phyloP scores from a whole-genome alignment of 2,888 invertebrate genomes.

The Luffia ferchaultella region DNA sequence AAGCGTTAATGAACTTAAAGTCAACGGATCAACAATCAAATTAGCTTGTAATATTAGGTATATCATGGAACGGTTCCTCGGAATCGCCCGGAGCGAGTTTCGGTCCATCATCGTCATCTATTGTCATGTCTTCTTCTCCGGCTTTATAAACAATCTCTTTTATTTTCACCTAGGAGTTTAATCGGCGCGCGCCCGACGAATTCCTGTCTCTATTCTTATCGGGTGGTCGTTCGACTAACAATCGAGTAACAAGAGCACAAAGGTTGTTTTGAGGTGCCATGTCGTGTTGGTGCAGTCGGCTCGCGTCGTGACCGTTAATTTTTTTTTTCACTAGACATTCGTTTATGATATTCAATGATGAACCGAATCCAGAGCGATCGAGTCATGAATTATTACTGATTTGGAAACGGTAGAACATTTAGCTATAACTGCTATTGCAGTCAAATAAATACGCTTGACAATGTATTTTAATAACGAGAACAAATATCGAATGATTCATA shows the following conservation, averaged over 20 bases:
- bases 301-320: background rate
- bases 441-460: background rate
- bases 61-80: constrained; percentile 20
- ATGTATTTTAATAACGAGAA: background rate
- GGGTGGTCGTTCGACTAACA: constrained; percentile 57
- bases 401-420: background rate
- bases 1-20: constrained; percentile 54
- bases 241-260: constrained; percentile 56
- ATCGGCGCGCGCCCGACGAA: constrained; percentile 58
- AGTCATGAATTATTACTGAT: background rate
- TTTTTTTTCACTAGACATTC: background rate
- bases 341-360: background rate
- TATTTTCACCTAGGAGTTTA: constrained; percentile 62
- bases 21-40: constrained; percentile 47
- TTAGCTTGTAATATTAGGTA: constrained; percentile 30
- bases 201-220: constrained; percentile 55
- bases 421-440: background rate
- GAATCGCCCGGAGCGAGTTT: constrained; percentile 31
- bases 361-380: background rate
- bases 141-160: constrained; percentile 64
- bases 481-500: background rate
- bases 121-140: constrained; percentile 60
- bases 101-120: constrained; percentile 56
- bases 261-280: constrained; percentile 57
- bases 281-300: constrained; percentile 27